A percentile compares a stretch with the other conserved stretches of the same genome.
These are phyloP conservation scores for Chionomys nivalis DNA, from an alignment of 2,113 vertebrate genomes.

Conservation along the genomic window DNA sequence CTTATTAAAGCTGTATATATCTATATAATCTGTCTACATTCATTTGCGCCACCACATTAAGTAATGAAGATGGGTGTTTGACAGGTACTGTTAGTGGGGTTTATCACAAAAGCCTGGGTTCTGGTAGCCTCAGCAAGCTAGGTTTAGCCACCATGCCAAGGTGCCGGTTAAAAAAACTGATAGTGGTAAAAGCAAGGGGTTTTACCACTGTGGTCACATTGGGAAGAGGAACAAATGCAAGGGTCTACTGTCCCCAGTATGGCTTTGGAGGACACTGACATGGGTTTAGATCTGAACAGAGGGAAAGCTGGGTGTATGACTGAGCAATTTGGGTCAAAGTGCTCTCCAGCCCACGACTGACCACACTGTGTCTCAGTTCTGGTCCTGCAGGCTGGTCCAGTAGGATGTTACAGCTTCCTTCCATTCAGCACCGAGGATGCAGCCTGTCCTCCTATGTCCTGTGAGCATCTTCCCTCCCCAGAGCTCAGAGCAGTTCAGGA, in stretches of 20 bases:
- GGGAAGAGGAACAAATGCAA: not conserved
- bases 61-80: not conserved
- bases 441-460: not conserved
- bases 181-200: not conserved
- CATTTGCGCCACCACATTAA: too few relatives aligned
- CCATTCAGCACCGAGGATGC: not conserved
- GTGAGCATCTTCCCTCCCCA: not conserved
- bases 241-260: not conserved
- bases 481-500: not conserved
- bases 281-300: too few relatives aligned
- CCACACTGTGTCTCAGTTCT: not conserved
- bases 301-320: not conserved
- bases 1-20: too few relatives aligned
- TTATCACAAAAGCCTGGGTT: not conserved
- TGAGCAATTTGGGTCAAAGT: not conserved
- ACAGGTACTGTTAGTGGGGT: not conserved
- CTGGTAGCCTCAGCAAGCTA: not conserved
- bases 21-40: too few relatives aligned
- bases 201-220: not conserved
- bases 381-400: not conserved
- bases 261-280: too few relatives aligned
- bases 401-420: not conserved
- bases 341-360: not conserved
- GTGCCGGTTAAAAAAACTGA: not conserved
- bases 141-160: not conserved